Evolutionary conservation across 2,888 invertebrate species (phyloP), one percentile per base, ranked within the genome.

Genomic region (Oasisia sp.): DNA sequence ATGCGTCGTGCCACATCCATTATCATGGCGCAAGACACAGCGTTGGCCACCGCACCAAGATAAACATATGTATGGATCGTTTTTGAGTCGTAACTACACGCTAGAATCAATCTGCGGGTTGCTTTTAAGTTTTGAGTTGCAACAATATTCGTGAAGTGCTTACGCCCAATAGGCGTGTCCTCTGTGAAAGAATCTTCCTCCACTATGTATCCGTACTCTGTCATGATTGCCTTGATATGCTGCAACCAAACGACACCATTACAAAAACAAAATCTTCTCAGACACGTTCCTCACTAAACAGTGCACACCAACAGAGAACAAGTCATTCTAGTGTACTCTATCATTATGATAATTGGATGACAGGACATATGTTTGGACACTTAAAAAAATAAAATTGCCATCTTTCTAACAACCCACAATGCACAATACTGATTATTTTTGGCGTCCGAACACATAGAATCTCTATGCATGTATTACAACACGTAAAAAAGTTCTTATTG

Each of bases 21-120:
- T 50, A 97, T 95, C 92, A 97, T 95, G 92, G 97, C 96, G 93
- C 99, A 99, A 0, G 99, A 99, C 1, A 99, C 99, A 0, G 99
- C 99, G 0, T 99, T 99, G 96, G 99, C 99, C 0, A 98, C 99
- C 0, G 99, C 99, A 45, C 98, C 98, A 94, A 97, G 95, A 96
- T 98, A 97, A 89, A 95, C 94, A 91, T 96, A 95, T 91, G 97
- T 97, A 93, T 97, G 96, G 93, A 98, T 98, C 96, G 98, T 98
- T 97, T 99, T 99, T 93, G 96, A 96, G 94, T 96, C 96, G 94
- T 94, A 96, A 94, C 96, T 96, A 92, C 96, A 96, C 14, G 96
- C 95, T 32, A 96, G 96, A 0, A 98, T 97, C 94, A 99, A 96
- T 95, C 97, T 95, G 32, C 96, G 94, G 91, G 98, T 95, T 97